Conservation (phyloP, 2,113 vertebrate genomes). For the Campylorhamphus procurvoides region DNA sequence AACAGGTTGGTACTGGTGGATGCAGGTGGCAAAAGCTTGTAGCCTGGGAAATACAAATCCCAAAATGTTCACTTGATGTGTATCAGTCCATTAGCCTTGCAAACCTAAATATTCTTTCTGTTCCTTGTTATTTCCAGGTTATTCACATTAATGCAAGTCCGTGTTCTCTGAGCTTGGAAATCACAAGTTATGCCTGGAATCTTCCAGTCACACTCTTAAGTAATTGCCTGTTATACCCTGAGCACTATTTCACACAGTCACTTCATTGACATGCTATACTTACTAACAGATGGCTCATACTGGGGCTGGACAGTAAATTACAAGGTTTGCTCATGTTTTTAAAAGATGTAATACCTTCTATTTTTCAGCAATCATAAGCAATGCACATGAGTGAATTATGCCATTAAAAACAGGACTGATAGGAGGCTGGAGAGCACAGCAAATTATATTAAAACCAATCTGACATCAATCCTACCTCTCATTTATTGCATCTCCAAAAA, state of each 20-base stretch:
- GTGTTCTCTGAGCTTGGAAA: not conserved
- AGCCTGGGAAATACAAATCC: not conserved
- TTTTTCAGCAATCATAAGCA: not conserved
- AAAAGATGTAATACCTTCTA: not conserved
- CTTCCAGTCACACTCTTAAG: not conserved
- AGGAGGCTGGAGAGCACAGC: not conserved
- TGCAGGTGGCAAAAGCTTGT: not conserved
- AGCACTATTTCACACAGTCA: not conserved
- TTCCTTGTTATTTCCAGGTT: not conserved
- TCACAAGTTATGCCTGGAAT: not conserved
- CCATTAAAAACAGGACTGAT: not conserved
- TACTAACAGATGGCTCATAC: not conserved
- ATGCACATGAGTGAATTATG: not conserved
- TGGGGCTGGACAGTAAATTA: constrained; percentile 1
- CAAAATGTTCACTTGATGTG: not conserved
- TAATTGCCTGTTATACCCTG: not conserved
- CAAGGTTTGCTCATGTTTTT: constrained; percentile 1
- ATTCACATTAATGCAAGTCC: not conserved
- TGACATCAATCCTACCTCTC: not conserved
- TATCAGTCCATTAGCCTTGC: not conserved
- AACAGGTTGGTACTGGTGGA: not conserved
- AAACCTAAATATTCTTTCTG: not conserved
- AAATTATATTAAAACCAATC: not conserved
- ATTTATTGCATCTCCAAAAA: constrained; percentile 35
- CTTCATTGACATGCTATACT: not conserved